A percentile compares a stretch with the other conserved stretches of the same genome.
phyloP scores from a whole-genome alignment of 2,888 invertebrate species.

The Griposia aprilina region DNA sequence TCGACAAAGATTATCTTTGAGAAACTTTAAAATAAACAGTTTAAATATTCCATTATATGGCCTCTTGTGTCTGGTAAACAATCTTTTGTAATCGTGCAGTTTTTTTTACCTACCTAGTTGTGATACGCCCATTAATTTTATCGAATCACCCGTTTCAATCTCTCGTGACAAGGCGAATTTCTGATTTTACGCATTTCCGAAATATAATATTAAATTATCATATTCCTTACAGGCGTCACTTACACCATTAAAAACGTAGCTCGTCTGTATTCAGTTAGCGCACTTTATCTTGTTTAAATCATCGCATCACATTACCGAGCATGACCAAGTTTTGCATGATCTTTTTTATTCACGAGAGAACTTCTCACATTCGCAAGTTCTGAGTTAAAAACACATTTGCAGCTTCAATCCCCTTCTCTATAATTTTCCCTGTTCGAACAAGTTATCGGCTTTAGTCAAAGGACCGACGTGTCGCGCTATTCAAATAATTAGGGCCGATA shows the following conservation, averaged over 20 bases:
- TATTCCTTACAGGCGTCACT: slow-evolving; percentile 42
- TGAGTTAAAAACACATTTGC: slow-evolving; percentile 14
- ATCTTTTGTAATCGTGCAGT: background rate
- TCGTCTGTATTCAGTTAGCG: slow-evolving; percentile 30
- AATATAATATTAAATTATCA: slow-evolving; percentile 34
- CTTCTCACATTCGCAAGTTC: slow-evolving; percentile 19
- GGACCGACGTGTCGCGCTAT: slow-evolving; percentile 84
- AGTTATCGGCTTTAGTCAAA: slow-evolving; percentile 86
- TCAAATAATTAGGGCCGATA: slow-evolving; percentile 89
- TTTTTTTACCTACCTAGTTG: background rate
- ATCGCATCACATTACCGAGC: slow-evolving; percentile 12
- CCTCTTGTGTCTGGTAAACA: background rate
- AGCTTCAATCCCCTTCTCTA: slow-evolving; percentile 65
- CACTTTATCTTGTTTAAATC: slow-evolving; percentile 41
- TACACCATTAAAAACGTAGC: slow-evolving; percentile 23
- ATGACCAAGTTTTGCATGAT: slow-evolving; percentile 8
- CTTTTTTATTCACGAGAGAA: slow-evolving; percentile 13
- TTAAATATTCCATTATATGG: background rate
- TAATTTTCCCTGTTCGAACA: slow-evolving; percentile 67
- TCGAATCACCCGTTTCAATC: slow-evolving; percentile 23
- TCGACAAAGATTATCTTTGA: slow-evolving; percentile 36
- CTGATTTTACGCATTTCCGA: slow-evolving; percentile 41
- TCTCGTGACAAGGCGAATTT: slow-evolving; percentile 38
- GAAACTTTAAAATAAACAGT: background rate
- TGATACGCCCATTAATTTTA: slow-evolving; percentile 14